Evolutionary conservation across 2,888 invertebrate species (phyloP).

Genomic region (Microctonus aethiopoides): DNA sequence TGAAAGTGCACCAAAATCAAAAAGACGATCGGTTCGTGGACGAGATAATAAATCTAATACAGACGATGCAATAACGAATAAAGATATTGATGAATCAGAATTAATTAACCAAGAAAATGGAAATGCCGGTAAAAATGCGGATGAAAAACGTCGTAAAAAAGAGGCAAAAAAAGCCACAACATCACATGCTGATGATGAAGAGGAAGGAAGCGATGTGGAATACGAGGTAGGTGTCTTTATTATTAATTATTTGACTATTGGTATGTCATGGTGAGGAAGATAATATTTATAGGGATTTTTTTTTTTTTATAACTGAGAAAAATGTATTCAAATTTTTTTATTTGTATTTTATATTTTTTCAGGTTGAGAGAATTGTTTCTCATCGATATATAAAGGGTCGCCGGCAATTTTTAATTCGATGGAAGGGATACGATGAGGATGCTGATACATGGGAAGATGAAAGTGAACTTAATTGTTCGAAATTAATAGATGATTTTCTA

Average conservation of each 20-base stretch:
- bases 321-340: background rate
- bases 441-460: slow-evolving; percentile 83
- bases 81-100: slow-evolving; percentile 28
- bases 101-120: slow-evolving; percentile 50
- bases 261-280: too few species aligned
- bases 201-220: slow-evolving; percentile 68
- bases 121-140: slow-evolving; percentile 45
- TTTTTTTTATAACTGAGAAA: too few species aligned
- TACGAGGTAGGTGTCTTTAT: slow-evolving; percentile 69
- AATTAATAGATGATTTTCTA: slow-evolving; percentile 72
- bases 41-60: slow-evolving; percentile 38
- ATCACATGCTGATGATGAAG: slow-evolving; percentile 65
- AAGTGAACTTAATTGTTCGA: slow-evolving; percentile 76
- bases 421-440: slow-evolving; percentile 80
- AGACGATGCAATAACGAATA: slow-evolving; percentile 20
- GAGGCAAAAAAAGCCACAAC: slow-evolving; percentile 49
- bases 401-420: slow-evolving; percentile 77
- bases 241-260: too few species aligned
- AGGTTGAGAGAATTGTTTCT: slow-evolving; percentile 80
- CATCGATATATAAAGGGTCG: slow-evolving; percentile 77
- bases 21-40: slow-evolving; percentile 27
- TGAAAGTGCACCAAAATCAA: slow-evolving; percentile 32
- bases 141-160: slow-evolving; percentile 52
- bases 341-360: slow-evolving; percentile 15
- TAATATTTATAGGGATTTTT: too few species aligned